Conservation (phyloP, 1,140 invertebrate genomes). For the Lepidurus couesii region DNA sequence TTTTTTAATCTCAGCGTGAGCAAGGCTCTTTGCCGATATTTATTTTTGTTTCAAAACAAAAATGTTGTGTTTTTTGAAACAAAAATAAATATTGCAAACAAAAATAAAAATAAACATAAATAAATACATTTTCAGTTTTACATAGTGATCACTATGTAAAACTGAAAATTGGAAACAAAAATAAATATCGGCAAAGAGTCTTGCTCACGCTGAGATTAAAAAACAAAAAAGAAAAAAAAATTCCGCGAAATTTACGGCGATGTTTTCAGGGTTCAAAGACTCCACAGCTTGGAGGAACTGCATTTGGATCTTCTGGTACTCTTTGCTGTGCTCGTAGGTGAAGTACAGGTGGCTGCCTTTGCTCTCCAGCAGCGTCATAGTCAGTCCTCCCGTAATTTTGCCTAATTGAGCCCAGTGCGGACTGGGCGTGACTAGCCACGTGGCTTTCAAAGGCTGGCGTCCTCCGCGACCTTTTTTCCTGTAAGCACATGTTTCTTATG, state of each 20-base stretch:
- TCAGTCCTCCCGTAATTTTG: slow-evolving; percentile 57
- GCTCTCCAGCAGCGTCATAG: slow-evolving; percentile 60
- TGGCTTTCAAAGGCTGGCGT: slow-evolving; percentile 54
- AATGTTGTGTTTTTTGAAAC: too few relatives aligned
- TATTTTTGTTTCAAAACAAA: too few relatives aligned
- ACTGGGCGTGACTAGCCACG: slow-evolving; percentile 59
- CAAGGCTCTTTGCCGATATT: too few relatives aligned
- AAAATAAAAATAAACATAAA: too few relatives aligned
- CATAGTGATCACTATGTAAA: too few relatives aligned
- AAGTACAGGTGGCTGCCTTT: slow-evolving; percentile 59
- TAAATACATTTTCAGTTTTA: too few relatives aligned
- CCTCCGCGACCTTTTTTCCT: slow-evolving; percentile 55
- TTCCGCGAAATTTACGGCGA: slow-evolving; percentile 55
- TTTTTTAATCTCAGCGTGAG: too few relatives aligned
- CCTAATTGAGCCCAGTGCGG: slow-evolving; percentile 60
- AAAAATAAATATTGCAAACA: too few relatives aligned
- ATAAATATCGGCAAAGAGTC: too few relatives aligned
- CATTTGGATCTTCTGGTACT: slow-evolving; percentile 68
- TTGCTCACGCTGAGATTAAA: too few relatives aligned
- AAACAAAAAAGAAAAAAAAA: too few relatives aligned
- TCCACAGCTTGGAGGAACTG: slow-evolving; percentile 72
- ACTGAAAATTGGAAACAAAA: too few relatives aligned
- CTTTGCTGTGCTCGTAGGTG: slow-evolving; percentile 67
- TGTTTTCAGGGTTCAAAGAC: slow-evolving; percentile 70
- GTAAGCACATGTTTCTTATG: slow-evolving; percentile 27